Conservation (phyloP, 2,797 vertebrate species). For the Morus bassanus region DNA sequence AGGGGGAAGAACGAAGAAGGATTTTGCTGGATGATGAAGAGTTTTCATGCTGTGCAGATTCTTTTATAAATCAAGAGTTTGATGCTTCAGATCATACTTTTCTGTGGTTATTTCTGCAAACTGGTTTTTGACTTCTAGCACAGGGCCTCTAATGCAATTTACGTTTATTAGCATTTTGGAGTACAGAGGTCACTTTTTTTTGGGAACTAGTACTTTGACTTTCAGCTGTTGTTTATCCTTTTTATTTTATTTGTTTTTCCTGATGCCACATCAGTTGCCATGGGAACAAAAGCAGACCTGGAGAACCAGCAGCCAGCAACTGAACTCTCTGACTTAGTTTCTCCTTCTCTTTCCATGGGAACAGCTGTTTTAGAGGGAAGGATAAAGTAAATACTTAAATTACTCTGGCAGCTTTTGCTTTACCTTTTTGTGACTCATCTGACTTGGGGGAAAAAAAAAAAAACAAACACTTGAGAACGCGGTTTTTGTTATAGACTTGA, state of each 20-base stretch:
- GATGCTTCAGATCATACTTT: not conserved
- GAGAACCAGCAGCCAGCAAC: not conserved
- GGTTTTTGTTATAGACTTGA: not conserved
- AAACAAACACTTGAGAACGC: not conserved
- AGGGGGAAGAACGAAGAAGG: not conserved
- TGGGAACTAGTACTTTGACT: not conserved
- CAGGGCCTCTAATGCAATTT: not conserved
- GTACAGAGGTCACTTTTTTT: not conserved
- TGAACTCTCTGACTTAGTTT: slow-evolving; percentile 36
- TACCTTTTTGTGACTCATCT: not conserved
- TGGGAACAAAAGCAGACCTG: slow-evolving; percentile 38
- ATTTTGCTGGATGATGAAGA: not conserved
- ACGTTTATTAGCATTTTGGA: not conserved
- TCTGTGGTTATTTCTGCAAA: not conserved
- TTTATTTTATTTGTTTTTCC: slow-evolving; percentile 38
- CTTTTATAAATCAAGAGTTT: not conserved
- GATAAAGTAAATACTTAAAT: not conserved
- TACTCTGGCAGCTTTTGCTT: not conserved
- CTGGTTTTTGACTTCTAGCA: not conserved
- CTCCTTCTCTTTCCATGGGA: slow-evolving; percentile 29
- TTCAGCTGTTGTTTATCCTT: slow-evolving; percentile 3
- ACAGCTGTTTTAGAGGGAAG: not conserved
- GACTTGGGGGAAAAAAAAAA: not conserved
- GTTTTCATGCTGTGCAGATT: not conserved
- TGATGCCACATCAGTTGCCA: slow-evolving; percentile 38